phyloP scores from a whole-genome alignment of 2,888 invertebrate genomes.

The Leptopilina drosophilae region DNA sequence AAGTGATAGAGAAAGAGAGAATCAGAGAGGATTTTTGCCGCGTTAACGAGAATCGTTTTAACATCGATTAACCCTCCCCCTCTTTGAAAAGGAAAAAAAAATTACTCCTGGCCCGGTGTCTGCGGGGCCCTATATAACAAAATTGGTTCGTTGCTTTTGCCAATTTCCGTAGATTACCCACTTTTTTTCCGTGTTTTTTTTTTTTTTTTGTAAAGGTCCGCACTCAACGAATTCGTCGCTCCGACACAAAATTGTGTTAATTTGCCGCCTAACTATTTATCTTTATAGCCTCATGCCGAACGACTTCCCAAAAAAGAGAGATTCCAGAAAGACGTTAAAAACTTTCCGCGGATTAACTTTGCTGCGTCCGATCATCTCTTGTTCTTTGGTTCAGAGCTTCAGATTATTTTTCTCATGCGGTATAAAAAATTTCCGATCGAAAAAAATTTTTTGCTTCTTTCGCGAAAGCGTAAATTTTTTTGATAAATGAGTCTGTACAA shows the following conservation, averaged over 20 bases:
- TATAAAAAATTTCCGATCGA: slow-evolving; percentile 11
- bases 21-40: slow-evolving; percentile 43
- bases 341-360: slow-evolving; percentile 59
- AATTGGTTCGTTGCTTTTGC: slow-evolving; percentile 74
- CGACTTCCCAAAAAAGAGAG: slow-evolving; percentile 59
- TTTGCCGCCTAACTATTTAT: slow-evolving; percentile 75
- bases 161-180: slow-evolving; percentile 71
- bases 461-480: neutral
- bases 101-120: slow-evolving; percentile 72
- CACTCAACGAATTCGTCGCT: slow-evolving; percentile 56
- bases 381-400: neutral
- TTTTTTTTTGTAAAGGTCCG: slow-evolving; percentile 43
- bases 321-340: slow-evolving; percentile 68
- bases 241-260: slow-evolving; percentile 74
- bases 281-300: slow-evolving; percentile 70
- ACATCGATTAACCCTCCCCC: slow-evolving; percentile 74
- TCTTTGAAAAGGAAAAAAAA: slow-evolving; percentile 31
- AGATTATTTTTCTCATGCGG: slow-evolving; percentile 21
- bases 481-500: too few relatives aligned
- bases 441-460: neutral
- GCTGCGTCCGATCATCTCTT: slow-evolving; percentile 13
- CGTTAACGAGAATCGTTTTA: slow-evolving; percentile 76
- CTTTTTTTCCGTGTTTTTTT: slow-evolving; percentile 53
- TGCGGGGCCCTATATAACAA: slow-evolving; percentile 68
- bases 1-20: slow-evolving; percentile 20